These are phyloP conservation scores for Diaperis boleti DNA, from an alignment of 2,888 invertebrate species.

Conservation along the genomic window DNA sequence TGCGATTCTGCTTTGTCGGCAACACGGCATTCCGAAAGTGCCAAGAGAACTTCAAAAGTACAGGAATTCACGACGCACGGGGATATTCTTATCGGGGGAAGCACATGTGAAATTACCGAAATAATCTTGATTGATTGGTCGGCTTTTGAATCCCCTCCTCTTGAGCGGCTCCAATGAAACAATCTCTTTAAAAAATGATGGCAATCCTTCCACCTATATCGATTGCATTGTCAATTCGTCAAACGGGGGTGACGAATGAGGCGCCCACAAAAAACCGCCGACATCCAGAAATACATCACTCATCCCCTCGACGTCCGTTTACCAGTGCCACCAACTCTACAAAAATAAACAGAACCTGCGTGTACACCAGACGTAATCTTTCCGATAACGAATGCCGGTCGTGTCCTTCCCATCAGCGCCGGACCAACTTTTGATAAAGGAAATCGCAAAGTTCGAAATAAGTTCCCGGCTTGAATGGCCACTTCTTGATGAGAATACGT, in stretches of 20 bases:
- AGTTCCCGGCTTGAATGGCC: constrained; percentile 35
- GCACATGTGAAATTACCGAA: constrained; percentile 1
- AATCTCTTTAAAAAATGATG: neutral
- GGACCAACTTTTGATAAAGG: constrained; percentile 35
- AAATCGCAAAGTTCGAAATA: constrained; percentile 29
- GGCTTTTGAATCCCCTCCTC: neutral
- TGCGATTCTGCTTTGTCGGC: constrained; percentile 23
- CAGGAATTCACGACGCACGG: constrained; percentile 8
- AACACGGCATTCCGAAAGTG: constrained; percentile 6
- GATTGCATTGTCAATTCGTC: neutral
- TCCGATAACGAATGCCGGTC: constrained; percentile 19
- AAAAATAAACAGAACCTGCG: constrained; percentile 13
- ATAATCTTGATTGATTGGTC: neutral
- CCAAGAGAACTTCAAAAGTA: constrained; percentile 19
- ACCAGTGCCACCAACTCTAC: neutral
- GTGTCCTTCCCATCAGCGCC: constrained; percentile 24
- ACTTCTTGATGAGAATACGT: constrained; percentile 34
- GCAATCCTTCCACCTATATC: neutral
- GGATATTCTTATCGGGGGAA: neutral
- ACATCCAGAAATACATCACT: constrained; percentile 4
- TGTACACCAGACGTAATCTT: neutral
- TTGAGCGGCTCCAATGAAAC: neutral
- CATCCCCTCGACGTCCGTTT: neutral
- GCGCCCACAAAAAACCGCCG: neutral
- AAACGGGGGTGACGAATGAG: neutral